Evolutionary conservation across 2,888 invertebrate species (phyloP), one percentile per base, ranked within the genome.

Genomic region (Tiphia femorata): DNA sequence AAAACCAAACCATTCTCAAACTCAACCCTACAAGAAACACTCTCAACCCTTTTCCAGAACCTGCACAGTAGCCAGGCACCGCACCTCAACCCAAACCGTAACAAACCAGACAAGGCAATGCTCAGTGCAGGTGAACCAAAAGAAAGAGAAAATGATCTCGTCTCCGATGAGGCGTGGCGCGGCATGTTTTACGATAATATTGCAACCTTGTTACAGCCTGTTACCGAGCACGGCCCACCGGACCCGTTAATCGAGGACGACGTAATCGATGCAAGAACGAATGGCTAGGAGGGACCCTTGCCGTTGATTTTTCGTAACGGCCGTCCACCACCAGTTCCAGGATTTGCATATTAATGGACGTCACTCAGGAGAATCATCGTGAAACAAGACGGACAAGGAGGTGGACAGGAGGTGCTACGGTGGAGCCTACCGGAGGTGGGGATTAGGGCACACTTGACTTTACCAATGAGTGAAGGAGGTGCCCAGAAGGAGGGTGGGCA

Each of bases 301-400:
- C 43, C 56, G n/a, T 60, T 58, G 49, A 67, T 66, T 69, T 75
- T 70, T 72, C 67, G 49, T 67, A 63, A 71, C 60, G 47, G 49
- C 61, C 37, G 33, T n/a, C n/a, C n/a, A 25, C 44, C 44, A 59
- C 35, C 19, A n/a, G 33, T 33, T n/a, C n/a, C n/a, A n/a, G n/a
- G 42, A 79, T 79, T 79, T 74, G 59, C 79, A 79, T 79, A 73
- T 77, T 79, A 79, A 79, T 79, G 66, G 74, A 67, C 58, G 64
- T 69, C 68, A 67, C 60, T 72, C 72, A 60, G 59, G 53, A 54
- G 55, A 60, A 47, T 40, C 50, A 41, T 47, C 56, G 60, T n/a
- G n/a, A n/a, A n/a, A 57, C 62, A 58, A 58, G 61, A 58, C 37
- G 46, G 61, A 69, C 54, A 56, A 69, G 64, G 65, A 58, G 55